phyloP scores from a whole-genome alignment of 2,888 invertebrate species.

The Polydrusus tereticollis region DNA sequence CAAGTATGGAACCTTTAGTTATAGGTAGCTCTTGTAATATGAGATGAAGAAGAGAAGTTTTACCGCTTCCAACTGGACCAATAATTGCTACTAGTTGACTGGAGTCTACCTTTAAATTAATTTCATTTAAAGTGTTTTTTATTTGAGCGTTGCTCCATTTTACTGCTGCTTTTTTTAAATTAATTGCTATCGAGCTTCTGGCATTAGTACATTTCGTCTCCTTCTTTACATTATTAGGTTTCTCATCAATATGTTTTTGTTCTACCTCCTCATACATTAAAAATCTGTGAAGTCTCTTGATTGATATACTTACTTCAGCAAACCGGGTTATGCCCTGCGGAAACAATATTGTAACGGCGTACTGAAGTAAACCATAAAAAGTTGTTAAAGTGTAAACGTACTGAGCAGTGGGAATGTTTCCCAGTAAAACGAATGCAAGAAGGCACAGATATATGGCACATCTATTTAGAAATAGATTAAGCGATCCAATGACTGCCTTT shows the following conservation, averaged over 20 bases:
- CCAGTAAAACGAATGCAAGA: constrained; percentile 79
- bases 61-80: constrained; percentile 69
- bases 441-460: constrained; percentile 87
- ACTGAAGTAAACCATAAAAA: constrained; percentile 79
- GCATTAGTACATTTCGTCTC: background rate
- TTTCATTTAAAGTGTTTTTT: constrained; percentile 69
- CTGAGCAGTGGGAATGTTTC: constrained; percentile 69
- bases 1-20: constrained; percentile 72
- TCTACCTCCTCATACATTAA: constrained; percentile 66
- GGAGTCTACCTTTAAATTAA: constrained; percentile 74
- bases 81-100: constrained; percentile 71
- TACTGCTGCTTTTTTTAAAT: constrained; percentile 69
- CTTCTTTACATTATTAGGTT: constrained; percentile 52
- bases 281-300: constrained; percentile 70
- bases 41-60: constrained; percentile 69
- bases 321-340: constrained; percentile 76
- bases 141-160: constrained; percentile 71
- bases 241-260: constrained; percentile 50
- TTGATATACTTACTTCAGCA: constrained; percentile 71
- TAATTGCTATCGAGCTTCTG: constrained; percentile 17
- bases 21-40: constrained; percentile 80
- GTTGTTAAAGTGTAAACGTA: constrained; percentile 82
- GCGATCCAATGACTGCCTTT: constrained; percentile 73
- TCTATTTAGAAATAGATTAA: constrained; percentile 84
- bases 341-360: constrained; percentile 75